Evolutionary conservation across 2,113 vertebrate genomes (phyloP), one percentile per base, ranked within the genome.

Genomic region (Aix galericulata): DNA sequence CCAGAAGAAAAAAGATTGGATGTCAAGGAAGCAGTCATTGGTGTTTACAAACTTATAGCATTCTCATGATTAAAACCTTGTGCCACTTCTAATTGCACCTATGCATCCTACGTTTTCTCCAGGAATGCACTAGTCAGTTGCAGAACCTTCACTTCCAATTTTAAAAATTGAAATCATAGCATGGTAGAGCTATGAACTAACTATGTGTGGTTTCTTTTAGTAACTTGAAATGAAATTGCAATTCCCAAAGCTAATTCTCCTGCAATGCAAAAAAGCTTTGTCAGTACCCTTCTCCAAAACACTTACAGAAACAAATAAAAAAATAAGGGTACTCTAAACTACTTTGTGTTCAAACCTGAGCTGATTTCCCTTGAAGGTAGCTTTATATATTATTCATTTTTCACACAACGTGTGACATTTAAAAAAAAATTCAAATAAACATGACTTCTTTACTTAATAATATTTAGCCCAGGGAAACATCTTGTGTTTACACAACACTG

Each of bases 381-480:
- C 69, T 93, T 88, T 48, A 58, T 42, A 34, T 64, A 86, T 58
- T 87, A 69, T 85, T 80, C 0, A 31, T 84, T 87, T 96, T 88
- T 87, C 32, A 82, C 38, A 72, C 44, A 78, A 59, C 46, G 48
- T 20, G 11, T 83, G 85, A 83, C 68, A 93, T 83, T 84, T 22
- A 5, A 69, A 94, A 86, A 86, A 69, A 72, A 69, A 66, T 69
- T 58, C 52, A 97, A 96, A 93, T 25, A 95, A 94, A 96, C 86
- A 92, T 46, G 55, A 91, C 77, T 93, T 93, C 95, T 90, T 5
- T 18, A 86, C 88, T 92, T 91, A 93, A 88, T 94, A 94, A 94
- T 94, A 94, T 94, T 97, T 93, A 93, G 86, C 74, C 71, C 48
- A 76, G 86, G 80, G 78, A 96, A 97, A 92, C 92, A 96, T 96